phyloP scores from a whole-genome alignment of 2,113 vertebrate species.

The Tylochromis polylepis region DNA sequence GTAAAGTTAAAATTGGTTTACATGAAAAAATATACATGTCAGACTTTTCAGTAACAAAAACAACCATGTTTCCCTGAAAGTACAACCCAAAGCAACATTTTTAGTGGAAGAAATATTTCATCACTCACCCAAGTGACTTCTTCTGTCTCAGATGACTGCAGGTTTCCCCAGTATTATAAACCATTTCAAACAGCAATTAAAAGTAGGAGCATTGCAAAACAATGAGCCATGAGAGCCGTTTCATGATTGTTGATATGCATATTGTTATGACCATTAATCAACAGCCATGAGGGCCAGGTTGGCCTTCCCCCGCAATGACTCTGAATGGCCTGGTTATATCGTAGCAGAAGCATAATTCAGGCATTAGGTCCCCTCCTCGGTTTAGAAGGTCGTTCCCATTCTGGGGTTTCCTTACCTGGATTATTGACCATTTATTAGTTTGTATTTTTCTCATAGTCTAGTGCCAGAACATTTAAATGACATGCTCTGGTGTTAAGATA shows the following conservation, averaged over 20 bases:
- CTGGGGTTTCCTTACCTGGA: background rate
- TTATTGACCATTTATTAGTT: background rate
- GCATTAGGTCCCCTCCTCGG: background rate
- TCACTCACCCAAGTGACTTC: background rate
- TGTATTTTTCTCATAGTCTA: background rate
- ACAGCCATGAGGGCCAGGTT: background rate
- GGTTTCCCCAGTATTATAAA: background rate
- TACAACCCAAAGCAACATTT: background rate
- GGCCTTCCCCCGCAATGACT: background rate
- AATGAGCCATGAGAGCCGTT: background rate
- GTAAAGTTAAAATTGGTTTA: background rate
- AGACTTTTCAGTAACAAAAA: background rate
- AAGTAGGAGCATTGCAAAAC: background rate
- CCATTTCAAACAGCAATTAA: background rate
- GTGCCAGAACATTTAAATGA: background rate
- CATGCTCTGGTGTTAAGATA: background rate
- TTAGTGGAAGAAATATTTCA: background rate
- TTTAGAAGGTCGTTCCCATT: background rate
- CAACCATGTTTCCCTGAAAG: background rate
- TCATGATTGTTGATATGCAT: background rate
- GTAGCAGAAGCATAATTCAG: background rate
- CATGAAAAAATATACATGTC: background rate
- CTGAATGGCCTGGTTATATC: background rate
- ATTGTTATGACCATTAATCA: background rate
- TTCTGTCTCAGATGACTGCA: background rate